Conservation (phyloP, 1,140 invertebrate genomes). For the Maniola jurtina region DNA sequence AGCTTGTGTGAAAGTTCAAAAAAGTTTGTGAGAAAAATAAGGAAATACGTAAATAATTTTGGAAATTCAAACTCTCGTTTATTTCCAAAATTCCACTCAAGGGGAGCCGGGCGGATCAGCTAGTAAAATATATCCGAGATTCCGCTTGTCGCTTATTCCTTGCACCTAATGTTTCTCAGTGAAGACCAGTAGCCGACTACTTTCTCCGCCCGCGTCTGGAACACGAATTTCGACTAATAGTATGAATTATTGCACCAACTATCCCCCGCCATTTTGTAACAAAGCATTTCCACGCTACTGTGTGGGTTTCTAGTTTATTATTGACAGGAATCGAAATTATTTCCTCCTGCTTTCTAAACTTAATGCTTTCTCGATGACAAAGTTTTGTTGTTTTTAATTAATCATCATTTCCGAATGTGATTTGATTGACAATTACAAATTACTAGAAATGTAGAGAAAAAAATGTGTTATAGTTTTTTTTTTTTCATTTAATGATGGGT, state of each 20-base stretch:
- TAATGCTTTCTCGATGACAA: not conserved
- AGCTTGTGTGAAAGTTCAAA: too few relatives aligned
- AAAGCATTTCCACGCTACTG: slow-evolving; percentile 28
- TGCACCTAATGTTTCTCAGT: slow-evolving; percentile 16
- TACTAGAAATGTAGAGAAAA: too few relatives aligned
- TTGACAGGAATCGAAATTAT: slow-evolving; percentile 20
- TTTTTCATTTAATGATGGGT: too few relatives aligned
- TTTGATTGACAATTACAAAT: too few relatives aligned
- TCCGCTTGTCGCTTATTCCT: slow-evolving; percentile 19
- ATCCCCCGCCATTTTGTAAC: slow-evolving; percentile 27
- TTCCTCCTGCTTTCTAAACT: not conserved
- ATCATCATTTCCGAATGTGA: not conserved
- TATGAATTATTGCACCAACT: slow-evolving; percentile 59
- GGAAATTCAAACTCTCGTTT: too few relatives aligned
- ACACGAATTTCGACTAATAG: slow-evolving; percentile 74
- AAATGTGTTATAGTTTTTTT: too few relatives aligned
- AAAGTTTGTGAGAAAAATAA: too few relatives aligned
- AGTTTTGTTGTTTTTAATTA: not conserved
- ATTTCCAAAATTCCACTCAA: too few relatives aligned
- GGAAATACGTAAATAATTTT: too few relatives aligned
- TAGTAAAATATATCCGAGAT: not conserved
- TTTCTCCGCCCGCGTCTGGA: slow-evolving; percentile 60
- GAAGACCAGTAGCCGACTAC: slow-evolving; percentile 70
- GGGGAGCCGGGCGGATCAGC: too few relatives aligned
- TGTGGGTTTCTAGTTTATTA: slow-evolving; percentile 27